Base-by-base conservation (phyloP, 2,888 invertebrate species). In the Dexiosoma caninum region DNA sequence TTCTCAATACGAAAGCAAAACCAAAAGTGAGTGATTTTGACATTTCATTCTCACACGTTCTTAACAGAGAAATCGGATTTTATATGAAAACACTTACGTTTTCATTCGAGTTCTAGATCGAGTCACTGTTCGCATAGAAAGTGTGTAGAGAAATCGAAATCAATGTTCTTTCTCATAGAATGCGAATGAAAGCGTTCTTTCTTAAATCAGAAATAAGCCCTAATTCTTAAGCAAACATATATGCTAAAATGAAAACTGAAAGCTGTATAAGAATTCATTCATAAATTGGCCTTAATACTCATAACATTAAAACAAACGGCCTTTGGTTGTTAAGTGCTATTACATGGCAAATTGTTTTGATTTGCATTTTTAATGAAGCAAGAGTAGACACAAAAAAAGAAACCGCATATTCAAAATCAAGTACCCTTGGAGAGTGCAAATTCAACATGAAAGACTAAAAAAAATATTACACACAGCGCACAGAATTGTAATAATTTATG, bases 311-410 rank as follows among this genome's bases (percentile, higher is more conserved):
- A 40, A 42, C 30, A 53, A 53, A 53, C 51, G 53, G 6, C 53
- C 53, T 53, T 42, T 67, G 42, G 40, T 40, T 40, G 53, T 21
- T 67, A 53, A 53, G 67, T 30, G 53, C 16, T 21, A 10, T 30
- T 37, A 46, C 1, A 0, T 16, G 44, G 12, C 60, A 55, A 67
- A 67, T 51, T 53, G 30, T 53, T 67, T 30, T 53, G 23, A 53
- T 67, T 67, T 67, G 53, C 53, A 53, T 67, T 67, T 67, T 53
- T 42, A 67, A 53, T 57, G 53, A 42, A 53, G n/a, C 40, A 32
- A 32, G 12, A 66, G 21, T 12, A 44, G 19, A 5, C 42, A 44
- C 10, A 1, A 16, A 19, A n/a, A 51, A 40, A 37, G 8, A 53
- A 27, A 23, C 40, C 12, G 16, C 60, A 59, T 40, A 42, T 42